Base-by-base conservation (phyloP, 2,888 invertebrate genomes). In the Drosophila subquinaria region DNA sequence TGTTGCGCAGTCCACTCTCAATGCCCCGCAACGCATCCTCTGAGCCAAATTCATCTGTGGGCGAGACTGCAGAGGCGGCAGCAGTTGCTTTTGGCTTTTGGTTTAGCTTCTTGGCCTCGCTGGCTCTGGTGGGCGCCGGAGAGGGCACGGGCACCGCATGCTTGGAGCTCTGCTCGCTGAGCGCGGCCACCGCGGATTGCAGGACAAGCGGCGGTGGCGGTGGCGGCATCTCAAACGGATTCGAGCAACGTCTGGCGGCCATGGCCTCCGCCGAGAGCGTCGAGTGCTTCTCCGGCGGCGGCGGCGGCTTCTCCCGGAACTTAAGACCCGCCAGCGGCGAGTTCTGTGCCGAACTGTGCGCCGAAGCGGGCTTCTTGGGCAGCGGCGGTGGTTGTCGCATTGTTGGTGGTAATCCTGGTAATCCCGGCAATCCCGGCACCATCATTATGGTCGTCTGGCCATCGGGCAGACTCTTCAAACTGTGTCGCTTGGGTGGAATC, bases 21-120 rank as follows among this genome's bases (percentile, higher is more conserved):
- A 93, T 93, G 50, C 93, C 93, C 0, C 93, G 90, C 50, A 93
- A 70, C 0, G 93, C 93, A 74, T 93, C 93, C 67, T 93, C 93
- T 6, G 93, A 93, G 3, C 93, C 93, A 43, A 93, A 93, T 45
- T 93, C 93, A 51, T 93, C 93, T 6, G 91, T 90, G 57, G 92
- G 92, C 13, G 92, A 92, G 0, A 88, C 69, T 23, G 60, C 65
- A 5, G 64, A 47, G 0, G 30, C 30, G 0, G 30, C 42, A 0
- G 23, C 0, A 23, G 23, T 6, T 0, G 57, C 51, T 2, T 66
- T 15, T 3, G 64, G 70, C 15, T 57, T 56, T 10, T 71, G 70
- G n/a, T 88, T 85, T 0, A 80, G 70, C 52, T 91, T 91, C 65
- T 90, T 91, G 5, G 76, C 82, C 67, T 91, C 91, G 52, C 88